Percentiles rank a stretch among this genome's conserved stretches.
These are phyloP conservation scores for Calephelis perditalis DNA, from an alignment of 2,888 invertebrate genomes.

Conservation along the genomic window DNA sequence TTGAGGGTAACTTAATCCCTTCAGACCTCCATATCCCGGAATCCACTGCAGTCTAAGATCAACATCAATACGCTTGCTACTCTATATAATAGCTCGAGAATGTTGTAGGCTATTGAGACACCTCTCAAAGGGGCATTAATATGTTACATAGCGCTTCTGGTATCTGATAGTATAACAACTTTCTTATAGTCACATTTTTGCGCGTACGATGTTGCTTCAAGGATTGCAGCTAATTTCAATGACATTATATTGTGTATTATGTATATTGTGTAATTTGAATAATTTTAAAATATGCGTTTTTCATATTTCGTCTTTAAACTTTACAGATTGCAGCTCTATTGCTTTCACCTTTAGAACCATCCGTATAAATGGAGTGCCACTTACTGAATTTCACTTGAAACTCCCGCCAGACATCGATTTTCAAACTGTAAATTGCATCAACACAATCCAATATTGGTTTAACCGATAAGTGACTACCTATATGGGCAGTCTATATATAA, in stretches of 20 bases:
- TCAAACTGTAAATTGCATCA: no score
- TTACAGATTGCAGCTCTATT: neutral
- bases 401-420: no score
- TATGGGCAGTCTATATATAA: no score
- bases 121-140: constrained; percentile 6
- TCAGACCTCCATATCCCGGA: no score
- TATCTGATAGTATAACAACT: no score
- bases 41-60: no score
- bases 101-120: constrained; percentile 1
- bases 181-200: no score
- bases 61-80: no score
- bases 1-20: no score
- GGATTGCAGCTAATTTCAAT: neutral
- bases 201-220: no score
- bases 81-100: neutral
- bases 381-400: neutral
- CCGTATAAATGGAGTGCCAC: neutral
- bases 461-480: no score
- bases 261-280: neutral
- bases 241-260: neutral
- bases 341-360: neutral
- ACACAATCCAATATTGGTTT: no score
- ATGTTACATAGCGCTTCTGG: neutral
- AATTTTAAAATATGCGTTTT: neutral
- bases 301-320: neutral